Evolutionary conservation across 2,113 vertebrate genomes (phyloP).

Genomic region (Cyprinodon tularosa): DNA sequence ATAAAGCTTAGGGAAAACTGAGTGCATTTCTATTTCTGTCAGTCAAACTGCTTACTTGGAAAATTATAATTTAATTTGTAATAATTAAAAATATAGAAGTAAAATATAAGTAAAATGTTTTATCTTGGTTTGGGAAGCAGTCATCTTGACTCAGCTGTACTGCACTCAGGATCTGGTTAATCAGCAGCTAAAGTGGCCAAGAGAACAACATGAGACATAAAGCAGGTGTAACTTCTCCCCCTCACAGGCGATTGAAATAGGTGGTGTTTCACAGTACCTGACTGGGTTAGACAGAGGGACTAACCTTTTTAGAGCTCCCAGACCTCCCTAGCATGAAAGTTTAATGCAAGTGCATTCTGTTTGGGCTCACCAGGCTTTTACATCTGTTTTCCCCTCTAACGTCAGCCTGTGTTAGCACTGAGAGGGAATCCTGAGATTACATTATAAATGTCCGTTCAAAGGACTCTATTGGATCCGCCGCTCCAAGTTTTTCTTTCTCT

Average conservation of each 20-base stretch:
- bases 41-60: background rate
- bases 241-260: conserved; percentile 5
- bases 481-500: background rate
- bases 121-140: conserved; percentile 21
- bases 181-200: conserved; percentile 31
- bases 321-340: conserved; percentile 66
- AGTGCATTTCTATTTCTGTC: background rate
- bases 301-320: conserved; percentile 64
- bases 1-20: background rate
- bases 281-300: conserved; percentile 37
- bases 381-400: conserved; percentile 12
- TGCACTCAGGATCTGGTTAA: conserved; percentile 44
- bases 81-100: background rate
- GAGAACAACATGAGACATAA: conserved; percentile 21
- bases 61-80: background rate
- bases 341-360: conserved; percentile 68
- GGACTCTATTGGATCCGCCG: background rate
- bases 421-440: conserved; percentile 37
- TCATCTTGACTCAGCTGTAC: conserved; percentile 39
- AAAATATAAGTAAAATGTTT: background rate
- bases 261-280: conserved; percentile 1
- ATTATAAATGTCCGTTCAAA: background rate
- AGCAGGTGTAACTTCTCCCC: conserved; percentile 20
- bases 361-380: conserved; percentile 47
- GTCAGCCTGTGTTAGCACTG: conserved; percentile 46